Base-by-base conservation (phyloP, 92 coral and sea anemone species). In the Epizoanthus illoricatus region DNA sequence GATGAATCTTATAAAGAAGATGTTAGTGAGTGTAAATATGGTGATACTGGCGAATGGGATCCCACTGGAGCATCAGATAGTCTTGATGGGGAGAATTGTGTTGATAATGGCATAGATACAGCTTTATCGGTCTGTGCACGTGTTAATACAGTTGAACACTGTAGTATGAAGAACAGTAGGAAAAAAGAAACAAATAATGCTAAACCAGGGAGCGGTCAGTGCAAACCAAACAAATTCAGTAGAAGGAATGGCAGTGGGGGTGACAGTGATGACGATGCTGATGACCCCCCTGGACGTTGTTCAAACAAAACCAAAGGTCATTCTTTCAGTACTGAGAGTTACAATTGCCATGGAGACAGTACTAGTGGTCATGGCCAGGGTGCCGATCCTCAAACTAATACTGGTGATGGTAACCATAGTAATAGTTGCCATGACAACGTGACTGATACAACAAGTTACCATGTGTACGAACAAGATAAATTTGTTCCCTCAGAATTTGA, bases 361-460 rank as follows among this genome's bases (percentile, higher is more conserved):
- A 70, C 55, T 54, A 36, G 20, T 12, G 3, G 43, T 23, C 79
- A 60, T n/a, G 1, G 28, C 17, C 42, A 60, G 80, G 45, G 71
- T 36, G 56, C 61, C 21, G 81, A 47, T 13, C 19, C 21, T 19
- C 66, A 17, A 49, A 4, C 71, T 8, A 21, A 33, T 17, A 47
- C 45, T 75, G 17, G 80, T 61, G 84, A 59, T 12, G 75, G 90
- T 42, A 84, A 78, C 13, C 85, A 84, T 12, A 28, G 64, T 49
- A 40, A 65, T 56, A 39, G 64, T 17, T n/a, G 67, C 33, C 28
- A 2, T 15, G 54, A 52, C 11, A 52, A 52, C 56, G 15, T 52
- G 56, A 2, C 15, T 52, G 56, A 52, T 52, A 52, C 12, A 52
- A 52, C 16, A 10, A 36, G 7, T 5, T 64, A 40, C 45, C 4